phyloP scores from a whole-genome alignment of 2,888 invertebrate species.

The Nasonia oneida region DNA sequence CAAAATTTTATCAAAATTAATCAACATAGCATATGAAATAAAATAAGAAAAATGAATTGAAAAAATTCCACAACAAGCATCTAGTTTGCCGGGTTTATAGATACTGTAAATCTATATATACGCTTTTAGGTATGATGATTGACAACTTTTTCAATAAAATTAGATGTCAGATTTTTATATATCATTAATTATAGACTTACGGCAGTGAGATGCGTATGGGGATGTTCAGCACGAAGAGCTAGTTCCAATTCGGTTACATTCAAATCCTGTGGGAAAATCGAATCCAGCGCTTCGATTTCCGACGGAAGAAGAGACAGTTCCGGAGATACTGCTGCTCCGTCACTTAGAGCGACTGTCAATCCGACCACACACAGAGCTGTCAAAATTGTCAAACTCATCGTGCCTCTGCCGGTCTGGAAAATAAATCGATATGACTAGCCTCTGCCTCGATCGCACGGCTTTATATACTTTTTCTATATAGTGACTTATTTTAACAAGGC shows the following conservation, averaged over 20 bases:
- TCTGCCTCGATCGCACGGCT: not conserved
- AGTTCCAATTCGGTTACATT: slow-evolving; percentile 29
- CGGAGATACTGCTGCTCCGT: not conserved
- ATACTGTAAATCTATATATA: too few relatives aligned
- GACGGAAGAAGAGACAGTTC: not conserved
- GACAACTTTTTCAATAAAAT: too few relatives aligned
- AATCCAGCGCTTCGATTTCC: not conserved
- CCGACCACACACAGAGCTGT: not conserved
- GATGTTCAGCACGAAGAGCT: slow-evolving; percentile 19
- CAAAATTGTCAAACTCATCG: not conserved
- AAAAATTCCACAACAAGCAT: too few relatives aligned
- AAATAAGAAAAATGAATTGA: too few relatives aligned
- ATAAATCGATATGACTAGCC: not conserved
- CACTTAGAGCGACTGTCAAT: not conserved
- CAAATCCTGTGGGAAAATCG: slow-evolving; percentile 13
- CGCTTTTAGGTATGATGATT: too few relatives aligned
- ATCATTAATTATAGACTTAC: slow-evolving; percentile 23
- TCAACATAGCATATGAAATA: too few relatives aligned
- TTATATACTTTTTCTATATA: slow-evolving; percentile 4
- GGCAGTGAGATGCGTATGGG: slow-evolving; percentile 13
- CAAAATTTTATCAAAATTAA: not conserved
- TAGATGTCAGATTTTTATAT: not conserved
- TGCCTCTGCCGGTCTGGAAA: not conserved
- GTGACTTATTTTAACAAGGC: not conserved
- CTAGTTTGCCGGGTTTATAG: too few relatives aligned